Evolutionary conservation across 2,113 vertebrate genomes (phyloP).

Genomic region (Clarias macrocephalus): DNA sequence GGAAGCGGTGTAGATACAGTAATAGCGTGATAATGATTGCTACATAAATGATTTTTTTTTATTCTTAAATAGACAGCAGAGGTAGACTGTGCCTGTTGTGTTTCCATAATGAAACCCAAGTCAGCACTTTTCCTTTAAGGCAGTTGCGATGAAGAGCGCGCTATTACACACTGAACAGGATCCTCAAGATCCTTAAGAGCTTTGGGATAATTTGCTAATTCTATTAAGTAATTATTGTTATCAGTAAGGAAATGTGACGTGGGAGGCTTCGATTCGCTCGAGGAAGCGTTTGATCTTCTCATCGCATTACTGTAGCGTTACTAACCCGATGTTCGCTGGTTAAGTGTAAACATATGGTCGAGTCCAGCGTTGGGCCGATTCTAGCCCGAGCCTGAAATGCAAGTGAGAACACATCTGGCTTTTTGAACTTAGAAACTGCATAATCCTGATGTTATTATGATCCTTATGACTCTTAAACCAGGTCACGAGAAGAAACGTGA

Average conservation of each 20-base stretch:
- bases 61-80: slow-evolving; percentile 1
- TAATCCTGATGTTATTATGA: slow-evolving; percentile 28
- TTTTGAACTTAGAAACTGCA: slow-evolving; percentile 18
- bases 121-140: background rate
- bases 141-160: background rate
- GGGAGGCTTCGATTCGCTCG: slow-evolving; percentile 19
- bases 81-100: background rate
- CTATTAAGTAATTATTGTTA: slow-evolving; percentile 37
- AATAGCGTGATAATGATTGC: background rate
- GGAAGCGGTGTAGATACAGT: background rate
- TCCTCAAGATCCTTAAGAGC: background rate
- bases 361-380: background rate
- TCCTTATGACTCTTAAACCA: slow-evolving; percentile 1
- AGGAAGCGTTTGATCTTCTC: slow-evolving; percentile 36
- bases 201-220: slow-evolving; percentile 38
- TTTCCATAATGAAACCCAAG: background rate
- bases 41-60: background rate
- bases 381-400: background rate
- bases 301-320: slow-evolving; percentile 26
- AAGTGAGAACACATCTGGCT: background rate
- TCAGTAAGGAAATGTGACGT: slow-evolving; percentile 32
- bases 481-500: background rate
- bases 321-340: slow-evolving; percentile 26
- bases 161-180: background rate
- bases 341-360: slow-evolving; percentile 42